Evolutionary conservation across 2,113 vertebrate species (phyloP).

Genomic region (Gasterosteus nipponicus): DNA sequence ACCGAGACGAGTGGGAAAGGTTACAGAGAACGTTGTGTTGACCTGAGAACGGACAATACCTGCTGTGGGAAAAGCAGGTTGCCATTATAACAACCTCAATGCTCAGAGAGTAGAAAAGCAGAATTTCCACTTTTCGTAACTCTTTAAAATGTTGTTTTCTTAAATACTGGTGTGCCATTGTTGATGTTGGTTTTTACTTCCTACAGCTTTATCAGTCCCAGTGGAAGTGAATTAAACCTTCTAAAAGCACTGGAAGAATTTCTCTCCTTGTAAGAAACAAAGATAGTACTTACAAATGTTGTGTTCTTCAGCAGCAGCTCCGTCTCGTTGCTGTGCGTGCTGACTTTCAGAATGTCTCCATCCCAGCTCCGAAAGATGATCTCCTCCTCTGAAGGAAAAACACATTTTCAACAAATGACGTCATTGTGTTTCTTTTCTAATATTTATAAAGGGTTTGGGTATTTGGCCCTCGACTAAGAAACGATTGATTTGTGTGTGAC

Average conservation of each 20-base stretch:
- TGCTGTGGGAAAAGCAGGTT: neutral
- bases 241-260: neutral
- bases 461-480: neutral
- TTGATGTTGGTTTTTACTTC: neutral
- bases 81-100: neutral
- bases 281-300: constrained; percentile 77
- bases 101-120: neutral
- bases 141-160: neutral
- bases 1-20: neutral
- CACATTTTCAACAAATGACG: neutral
- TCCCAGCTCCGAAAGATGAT: constrained; percentile 75
- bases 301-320: constrained; percentile 78
- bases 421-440: neutral
- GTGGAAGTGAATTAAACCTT: neutral
- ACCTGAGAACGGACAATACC: neutral
- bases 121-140: neutral
- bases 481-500: neutral
- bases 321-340: constrained; percentile 65
- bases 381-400: constrained; percentile 62
- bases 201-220: neutral
- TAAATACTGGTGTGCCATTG: neutral
- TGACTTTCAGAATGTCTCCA: constrained; percentile 71
- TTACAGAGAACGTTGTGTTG: neutral
- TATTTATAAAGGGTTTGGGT: neutral
- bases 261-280: neutral